Base-by-base conservation (phyloP, 2,797 vertebrate species). In the Sebastiscus albofasciatus region DNA sequence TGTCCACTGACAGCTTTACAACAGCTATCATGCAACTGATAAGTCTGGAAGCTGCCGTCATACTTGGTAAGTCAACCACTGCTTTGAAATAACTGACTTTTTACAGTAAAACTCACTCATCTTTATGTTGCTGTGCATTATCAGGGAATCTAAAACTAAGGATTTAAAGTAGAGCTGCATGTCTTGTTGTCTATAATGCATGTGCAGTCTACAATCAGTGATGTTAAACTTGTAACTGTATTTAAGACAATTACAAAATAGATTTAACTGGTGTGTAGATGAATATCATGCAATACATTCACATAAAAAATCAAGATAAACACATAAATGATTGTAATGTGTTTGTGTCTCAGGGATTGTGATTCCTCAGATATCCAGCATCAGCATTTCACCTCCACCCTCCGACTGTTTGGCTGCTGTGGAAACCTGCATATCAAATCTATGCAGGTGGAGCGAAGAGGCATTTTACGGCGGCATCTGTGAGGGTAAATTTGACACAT, bases 261-360 rank as follows among this genome's bases (percentile, higher is more conserved):
- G 1, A 13, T 12, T 0, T 24, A 18, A 61, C 7, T n/a, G 2
- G 2, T 10, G 39, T 29, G 8, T 34, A 3, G 6, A 33, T 20
- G 0, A 60, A 77, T 16, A 24, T 6, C n/a, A 72, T 39, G 36
- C 22, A 36, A 31, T 68, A 4, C 3, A 36, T 9, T 67, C 8
- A 42, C 14, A 27, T 46, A 16, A 61, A 34, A 67, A 67, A 29
- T 52, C 1, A 39, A 36, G 2, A 69, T 33, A 8, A 20, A 67
- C 1, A 31, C 29, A 54, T 39, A 10, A 20, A 22, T 72, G 0
- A 4, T 76, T 61, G 20, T 22, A 24, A 54, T 74, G 2, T 65
- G 75, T 7, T 75, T 92, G 85, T 95, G 82, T 96, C 93, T 67
- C 87, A 99, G 98, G 90, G 72, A 24, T 96, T 70, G 20, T 96